A percentile compares a stretch with the other conserved stretches of the same genome.
phyloP scores from a whole-genome alignment of 2,113 vertebrate genomes.

The Choloepus hoffmanni region DNA sequence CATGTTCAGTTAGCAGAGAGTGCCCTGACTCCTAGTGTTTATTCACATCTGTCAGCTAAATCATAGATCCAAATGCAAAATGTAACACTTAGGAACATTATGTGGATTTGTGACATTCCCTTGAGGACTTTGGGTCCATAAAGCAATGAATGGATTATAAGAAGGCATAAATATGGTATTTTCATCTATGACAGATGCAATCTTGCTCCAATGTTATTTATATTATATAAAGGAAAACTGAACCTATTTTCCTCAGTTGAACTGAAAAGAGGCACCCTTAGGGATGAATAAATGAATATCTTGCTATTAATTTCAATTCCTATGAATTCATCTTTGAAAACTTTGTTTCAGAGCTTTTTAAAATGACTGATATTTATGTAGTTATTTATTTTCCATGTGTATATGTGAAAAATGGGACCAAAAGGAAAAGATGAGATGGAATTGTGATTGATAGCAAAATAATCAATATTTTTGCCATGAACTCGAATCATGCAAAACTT shows the following conservation, averaged over 20 bases:
- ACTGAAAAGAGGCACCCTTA: slow-evolving; percentile 78
- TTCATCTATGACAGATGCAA: slow-evolving; percentile 86
- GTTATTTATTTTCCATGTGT: slow-evolving; percentile 47
- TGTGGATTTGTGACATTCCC: slow-evolving; percentile 86
- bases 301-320: slow-evolving; percentile 75
- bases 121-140: slow-evolving; percentile 84
- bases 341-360: slow-evolving; percentile 10
- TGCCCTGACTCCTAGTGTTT: slow-evolving; percentile 77
- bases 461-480: not conserved
- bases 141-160: slow-evolving; percentile 86
- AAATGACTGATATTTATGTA: slow-evolving; percentile 46
- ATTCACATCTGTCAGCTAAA: slow-evolving; percentile 80
- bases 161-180: slow-evolving; percentile 84
- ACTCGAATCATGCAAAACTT: not conserved
- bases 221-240: slow-evolving; percentile 83
- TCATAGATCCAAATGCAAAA: slow-evolving; percentile 84
- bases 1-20: slow-evolving; percentile 43
- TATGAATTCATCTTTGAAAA: slow-evolving; percentile 67
- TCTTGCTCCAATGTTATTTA: slow-evolving; percentile 82
- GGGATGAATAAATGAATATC: slow-evolving; percentile 78
- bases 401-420: not conserved
- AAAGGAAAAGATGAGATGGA: slow-evolving; percentile 11
- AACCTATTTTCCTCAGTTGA: slow-evolving; percentile 82
- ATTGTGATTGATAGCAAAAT: not conserved
- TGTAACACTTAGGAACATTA: slow-evolving; percentile 82